Conservation (phyloP, 1,140 invertebrate species). For the Brachionus koreanus region DNA sequence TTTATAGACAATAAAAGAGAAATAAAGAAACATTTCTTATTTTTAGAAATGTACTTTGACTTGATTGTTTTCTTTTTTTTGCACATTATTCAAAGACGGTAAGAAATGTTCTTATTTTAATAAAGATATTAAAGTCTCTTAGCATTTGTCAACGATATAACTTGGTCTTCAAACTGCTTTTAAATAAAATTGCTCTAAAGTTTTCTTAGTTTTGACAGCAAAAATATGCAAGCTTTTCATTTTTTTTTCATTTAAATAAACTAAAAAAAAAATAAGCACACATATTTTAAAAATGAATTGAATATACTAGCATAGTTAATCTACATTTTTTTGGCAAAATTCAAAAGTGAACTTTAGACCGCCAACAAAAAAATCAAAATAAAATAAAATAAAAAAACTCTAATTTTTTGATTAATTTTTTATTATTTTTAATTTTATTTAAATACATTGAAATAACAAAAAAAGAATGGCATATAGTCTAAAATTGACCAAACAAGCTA, state of each 20-base stretch:
- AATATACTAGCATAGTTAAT: not conserved
- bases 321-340: slow-evolving; percentile 30
- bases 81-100: no score
- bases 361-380: not conserved
- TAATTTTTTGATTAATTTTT: not conserved
- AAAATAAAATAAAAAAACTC: not conserved
- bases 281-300: not conserved
- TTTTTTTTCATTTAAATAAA: not conserved
- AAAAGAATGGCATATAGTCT: slow-evolving; percentile 29
- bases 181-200: not conserved
- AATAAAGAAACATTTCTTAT: no score
- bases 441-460: no score
- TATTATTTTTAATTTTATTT: not conserved
- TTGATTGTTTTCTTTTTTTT: no score
- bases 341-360: slow-evolving; percentile 41
- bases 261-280: no score
- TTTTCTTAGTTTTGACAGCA: not conserved
- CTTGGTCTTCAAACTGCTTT: no score
- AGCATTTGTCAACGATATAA: no score
- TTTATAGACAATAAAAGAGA: no score
- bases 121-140: no score
- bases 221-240: not conserved
- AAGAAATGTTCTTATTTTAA: no score
- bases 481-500: not conserved
- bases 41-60: no score